Conservation (phyloP, 2,113 vertebrate genomes). For the Rhizomys pruinosus region DNA sequence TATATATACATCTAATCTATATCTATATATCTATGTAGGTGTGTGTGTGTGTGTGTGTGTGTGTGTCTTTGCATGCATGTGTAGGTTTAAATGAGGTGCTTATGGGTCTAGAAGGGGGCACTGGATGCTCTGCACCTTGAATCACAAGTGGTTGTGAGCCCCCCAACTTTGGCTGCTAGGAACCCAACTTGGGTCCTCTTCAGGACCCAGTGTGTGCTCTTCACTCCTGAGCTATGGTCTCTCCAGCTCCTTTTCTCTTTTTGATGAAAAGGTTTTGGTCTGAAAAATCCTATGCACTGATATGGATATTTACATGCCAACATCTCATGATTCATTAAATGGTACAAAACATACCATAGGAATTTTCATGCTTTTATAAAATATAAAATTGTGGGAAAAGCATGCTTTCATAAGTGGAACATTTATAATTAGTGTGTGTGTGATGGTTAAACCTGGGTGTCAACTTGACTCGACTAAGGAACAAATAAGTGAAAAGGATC, state of each 20-base stretch:
- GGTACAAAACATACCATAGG: not conserved
- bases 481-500: too few species aligned
- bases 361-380: not conserved
- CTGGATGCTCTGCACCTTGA: not conserved
- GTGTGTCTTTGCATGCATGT: not conserved
- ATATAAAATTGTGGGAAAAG: not conserved
- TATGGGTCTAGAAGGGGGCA: not conserved
- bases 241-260: not conserved
- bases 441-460: too few species aligned
- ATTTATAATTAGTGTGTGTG: not conserved
- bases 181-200: not conserved
- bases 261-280: not conserved
- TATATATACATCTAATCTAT: too few species aligned
- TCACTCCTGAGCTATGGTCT: not conserved
- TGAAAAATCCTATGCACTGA: too few species aligned
- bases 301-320: too few species aligned
- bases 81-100: not conserved
- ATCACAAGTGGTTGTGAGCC: not conserved
- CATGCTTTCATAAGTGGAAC: not conserved
- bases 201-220: not conserved
- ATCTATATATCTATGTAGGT: too few species aligned
- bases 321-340: not conserved
- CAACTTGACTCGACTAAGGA: too few species aligned
- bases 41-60: not conserved
- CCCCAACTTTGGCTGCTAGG: not conserved